Evolutionary conservation across 2,888 invertebrate species (phyloP).

Genomic region (Acheta domesticus): DNA sequence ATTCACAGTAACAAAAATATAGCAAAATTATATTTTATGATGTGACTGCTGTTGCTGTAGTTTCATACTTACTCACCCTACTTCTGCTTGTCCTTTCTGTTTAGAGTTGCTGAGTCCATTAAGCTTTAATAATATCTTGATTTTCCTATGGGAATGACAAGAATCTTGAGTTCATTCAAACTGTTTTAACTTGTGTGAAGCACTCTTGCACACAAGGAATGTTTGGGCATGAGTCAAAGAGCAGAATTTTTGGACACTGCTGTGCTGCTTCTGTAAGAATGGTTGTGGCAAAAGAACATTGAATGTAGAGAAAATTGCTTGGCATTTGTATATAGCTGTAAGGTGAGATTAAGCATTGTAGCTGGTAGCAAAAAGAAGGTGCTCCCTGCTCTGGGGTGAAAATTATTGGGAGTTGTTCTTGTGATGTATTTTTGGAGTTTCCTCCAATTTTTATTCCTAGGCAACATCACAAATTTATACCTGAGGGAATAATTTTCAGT

Average conservation of each 20-base stretch:
- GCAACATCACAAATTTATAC: background rate
- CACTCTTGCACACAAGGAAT: background rate
- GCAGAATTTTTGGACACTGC: background rate
- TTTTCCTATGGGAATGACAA: background rate
- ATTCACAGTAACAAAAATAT: background rate
- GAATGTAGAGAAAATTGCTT: background rate
- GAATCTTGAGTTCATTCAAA: background rate
- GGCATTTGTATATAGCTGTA: slow-evolving; percentile 8
- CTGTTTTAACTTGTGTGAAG: background rate
- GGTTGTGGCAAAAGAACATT: background rate
- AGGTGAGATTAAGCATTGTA: background rate
- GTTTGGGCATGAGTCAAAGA: background rate
- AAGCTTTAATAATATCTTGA: background rate
- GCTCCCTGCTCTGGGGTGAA: background rate
- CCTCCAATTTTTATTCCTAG: background rate
- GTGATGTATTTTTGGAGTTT: slow-evolving; percentile 12
- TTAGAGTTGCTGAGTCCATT: slow-evolving; percentile 6
- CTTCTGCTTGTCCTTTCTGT: background rate
- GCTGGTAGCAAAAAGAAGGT: background rate
- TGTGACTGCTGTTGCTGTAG: slow-evolving; percentile 3
- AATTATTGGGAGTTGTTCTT: background rate
- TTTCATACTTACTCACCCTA: slow-evolving; percentile 1
- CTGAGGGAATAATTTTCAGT: slow-evolving; percentile 6
- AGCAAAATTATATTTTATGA: slow-evolving; percentile 6
- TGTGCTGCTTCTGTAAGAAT: background rate